Base-by-base conservation (phyloP, 2,888 invertebrate genomes). In the Andrena dorsata region DNA sequence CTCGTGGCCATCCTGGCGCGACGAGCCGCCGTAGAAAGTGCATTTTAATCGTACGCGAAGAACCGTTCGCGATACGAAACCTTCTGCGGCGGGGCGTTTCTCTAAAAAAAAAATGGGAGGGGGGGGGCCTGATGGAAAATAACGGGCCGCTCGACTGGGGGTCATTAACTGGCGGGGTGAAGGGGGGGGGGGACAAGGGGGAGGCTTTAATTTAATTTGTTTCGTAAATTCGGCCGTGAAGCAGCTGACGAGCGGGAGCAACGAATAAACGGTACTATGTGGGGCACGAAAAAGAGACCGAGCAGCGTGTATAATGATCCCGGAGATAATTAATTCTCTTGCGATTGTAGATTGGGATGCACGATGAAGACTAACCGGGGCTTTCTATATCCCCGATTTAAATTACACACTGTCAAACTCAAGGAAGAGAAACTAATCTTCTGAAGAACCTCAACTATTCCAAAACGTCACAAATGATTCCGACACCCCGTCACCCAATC, bases 1-100 rank as follows among this genome's bases (percentile, higher is more conserved):
- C 91, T 87, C 90, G 88, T 87, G 90, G 85, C 86, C 89, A 87
- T 88, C 90, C 89, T 89, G 86, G 88, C 89, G 90, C 88, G 82
- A 88, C 90, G 86, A 77, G 66, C 76, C 69, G 69, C 80, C 86
- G 85, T 89, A 91, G 92, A 92, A 92, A 92, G 91, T 89, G 86
- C 84, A 84, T 84, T 84, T 85, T 90, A 89, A 90, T 87, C 87
- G 70, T 69, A 80, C 73, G 74, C 68, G 79, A 41, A 74, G 66
- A 63, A 82, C 72, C 71, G 75, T 73, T 68, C 68, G 23, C 58
- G 35, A 26, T 56, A 71, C 58, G 61, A 65, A 64, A 23, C 26
- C 35, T 20, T 47, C 20, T 26, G 23, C 28, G 32, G 47, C 32
- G 66, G 32, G 10, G 26, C 26, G 35, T 26, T 2, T 20, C 63